These are phyloP conservation scores for Crossaster papposus DNA, from an alignment of 53 echinoderm and acorn worm species.

Conservation along the genomic window DNA sequence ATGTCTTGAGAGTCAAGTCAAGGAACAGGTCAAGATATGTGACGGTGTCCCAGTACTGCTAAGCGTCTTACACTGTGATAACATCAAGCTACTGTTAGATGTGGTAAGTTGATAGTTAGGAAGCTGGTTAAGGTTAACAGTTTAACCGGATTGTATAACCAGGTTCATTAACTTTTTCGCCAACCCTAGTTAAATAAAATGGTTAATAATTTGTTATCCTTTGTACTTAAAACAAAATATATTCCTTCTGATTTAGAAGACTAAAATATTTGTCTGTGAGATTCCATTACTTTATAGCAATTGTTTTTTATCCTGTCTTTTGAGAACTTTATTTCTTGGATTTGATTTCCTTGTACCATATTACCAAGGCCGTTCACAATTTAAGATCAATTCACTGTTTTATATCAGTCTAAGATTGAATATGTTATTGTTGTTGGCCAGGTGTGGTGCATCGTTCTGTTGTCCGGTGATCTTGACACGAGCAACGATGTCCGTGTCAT, in stretches of 20 bases:
- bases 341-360: too few species aligned
- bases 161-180: neutral
- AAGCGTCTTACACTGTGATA: slow-evolving; percentile 88
- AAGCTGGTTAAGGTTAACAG: neutral
- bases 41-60: slow-evolving; percentile 95
- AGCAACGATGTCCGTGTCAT: slow-evolving; percentile 94
- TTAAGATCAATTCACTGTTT: too few species aligned
- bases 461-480: slow-evolving; percentile 87
- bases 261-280: too few species aligned
- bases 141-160: neutral
- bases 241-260: too few species aligned
- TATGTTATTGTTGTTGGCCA: neutral
- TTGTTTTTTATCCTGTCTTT: too few species aligned
- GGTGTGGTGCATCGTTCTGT: slow-evolving; percentile 91
- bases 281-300: too few species aligned
- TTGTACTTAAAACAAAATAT: too few species aligned
- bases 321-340: too few species aligned
- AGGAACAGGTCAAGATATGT: slow-evolving; percentile 94
- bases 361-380: too few species aligned
- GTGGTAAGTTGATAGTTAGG: slow-evolving; percentile 73
- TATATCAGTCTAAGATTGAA: too few species aligned
- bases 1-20: slow-evolving; percentile 86
- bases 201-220: neutral
- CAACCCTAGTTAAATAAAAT: neutral
- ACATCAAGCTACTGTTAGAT: slow-evolving; percentile 87